These are phyloP conservation scores for Eupithecia abbreviata DNA, from an alignment of 2,888 invertebrate genomes.

Conservation along the genomic window DNA sequence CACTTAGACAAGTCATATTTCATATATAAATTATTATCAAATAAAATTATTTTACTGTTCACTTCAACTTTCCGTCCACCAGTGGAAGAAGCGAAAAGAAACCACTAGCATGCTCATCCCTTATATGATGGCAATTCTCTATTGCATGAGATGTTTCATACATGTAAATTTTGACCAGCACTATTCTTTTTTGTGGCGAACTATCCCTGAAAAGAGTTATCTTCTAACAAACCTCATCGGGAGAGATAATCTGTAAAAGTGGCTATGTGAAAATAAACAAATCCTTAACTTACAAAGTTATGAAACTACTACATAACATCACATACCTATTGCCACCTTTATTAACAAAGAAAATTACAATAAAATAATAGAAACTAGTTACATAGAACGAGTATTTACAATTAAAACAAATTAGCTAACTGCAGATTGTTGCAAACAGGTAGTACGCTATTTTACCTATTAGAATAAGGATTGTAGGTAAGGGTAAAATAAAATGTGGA, in stretches of 20 bases:
- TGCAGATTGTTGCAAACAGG: too few relatives aligned
- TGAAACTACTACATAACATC: neutral
- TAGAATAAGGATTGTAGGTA: neutral
- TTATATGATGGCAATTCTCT: neutral
- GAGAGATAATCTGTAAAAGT: neutral
- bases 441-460: neutral
- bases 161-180: too few relatives aligned
- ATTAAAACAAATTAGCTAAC: too few relatives aligned
- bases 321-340: neutral
- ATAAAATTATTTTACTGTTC: too few relatives aligned
- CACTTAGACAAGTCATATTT: too few relatives aligned
- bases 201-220: neutral
- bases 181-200: neutral
- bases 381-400: too few relatives aligned
- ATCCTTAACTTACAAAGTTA: neutral
- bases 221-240: neutral
- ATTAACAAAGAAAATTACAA: too few relatives aligned
- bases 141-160: neutral
- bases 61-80: too few relatives aligned
- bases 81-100: too few relatives aligned
- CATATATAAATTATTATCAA: too few relatives aligned
- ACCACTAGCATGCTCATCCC: too few relatives aligned
- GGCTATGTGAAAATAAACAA: neutral
- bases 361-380: too few relatives aligned
- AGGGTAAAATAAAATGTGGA: neutral